Conservation (phyloP, 1,140 invertebrate genomes). For the Trachymyrmex cornetzi region DNA sequence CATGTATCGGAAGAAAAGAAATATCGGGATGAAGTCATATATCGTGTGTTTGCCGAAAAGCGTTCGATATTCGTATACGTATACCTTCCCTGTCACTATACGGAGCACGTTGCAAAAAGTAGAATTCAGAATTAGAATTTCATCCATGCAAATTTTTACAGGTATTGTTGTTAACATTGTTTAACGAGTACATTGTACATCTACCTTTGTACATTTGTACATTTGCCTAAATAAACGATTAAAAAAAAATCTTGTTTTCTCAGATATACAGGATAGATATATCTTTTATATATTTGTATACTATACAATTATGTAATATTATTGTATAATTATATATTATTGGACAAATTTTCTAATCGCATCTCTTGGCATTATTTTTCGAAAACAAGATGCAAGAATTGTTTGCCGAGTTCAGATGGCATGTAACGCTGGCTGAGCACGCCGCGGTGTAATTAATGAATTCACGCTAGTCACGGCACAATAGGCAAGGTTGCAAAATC, state of each 20-base stretch:
- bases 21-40: conserved; percentile 26
- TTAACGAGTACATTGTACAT: conserved; percentile 1
- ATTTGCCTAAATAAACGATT: too few relatives aligned
- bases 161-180: neutral
- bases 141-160: too few relatives aligned
- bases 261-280: neutral
- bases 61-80: neutral
- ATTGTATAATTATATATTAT: too few relatives aligned
- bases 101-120: neutral
- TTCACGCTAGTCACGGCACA: neutral
- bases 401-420: neutral
- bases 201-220: too few relatives aligned
- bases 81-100: neutral
- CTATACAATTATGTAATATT: too few relatives aligned
- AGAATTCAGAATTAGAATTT: neutral
- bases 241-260: too few relatives aligned
- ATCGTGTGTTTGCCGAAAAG: neutral
- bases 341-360: neutral
- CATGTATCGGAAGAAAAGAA: neutral
- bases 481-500: neutral
- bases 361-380: neutral
- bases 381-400: neutral
- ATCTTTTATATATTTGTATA: neutral
- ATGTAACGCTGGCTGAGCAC: neutral
- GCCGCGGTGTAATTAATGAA: conserved; percentile 6